A percentile compares a stretch with the other conserved stretches of the same genome.
phyloP scores from a whole-genome alignment of 2,113 vertebrate species.

The Laterallus jamaicensis region DNA sequence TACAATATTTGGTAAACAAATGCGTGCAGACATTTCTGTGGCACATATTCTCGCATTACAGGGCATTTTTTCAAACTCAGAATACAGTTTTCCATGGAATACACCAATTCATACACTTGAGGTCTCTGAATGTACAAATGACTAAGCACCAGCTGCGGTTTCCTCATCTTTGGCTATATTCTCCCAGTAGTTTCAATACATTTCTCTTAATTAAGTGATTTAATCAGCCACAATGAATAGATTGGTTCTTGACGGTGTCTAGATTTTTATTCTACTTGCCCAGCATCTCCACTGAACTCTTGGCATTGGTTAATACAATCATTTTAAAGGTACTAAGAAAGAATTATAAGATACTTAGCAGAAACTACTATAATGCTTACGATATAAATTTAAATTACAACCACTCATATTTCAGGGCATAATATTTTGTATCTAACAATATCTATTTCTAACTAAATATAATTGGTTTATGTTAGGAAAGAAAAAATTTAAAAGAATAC shows the following conservation, averaged over 20 bases:
- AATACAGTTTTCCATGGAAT: background rate
- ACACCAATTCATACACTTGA: background rate
- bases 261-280: background rate
- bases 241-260: background rate
- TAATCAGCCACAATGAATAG: background rate
- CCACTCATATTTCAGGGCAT: background rate
- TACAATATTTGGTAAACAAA: slow-evolving; percentile 35
- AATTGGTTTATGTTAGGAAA: background rate
- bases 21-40: background rate
- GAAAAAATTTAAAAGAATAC: background rate
- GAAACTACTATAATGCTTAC: background rate
- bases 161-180: slow-evolving; percentile 5
- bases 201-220: slow-evolving; percentile 10
- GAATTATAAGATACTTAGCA: background rate
- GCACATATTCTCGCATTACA: background rate
- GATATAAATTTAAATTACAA: background rate
- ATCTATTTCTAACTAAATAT: background rate
- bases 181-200: background rate
- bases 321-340: background rate
- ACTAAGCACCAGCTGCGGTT: background rate
- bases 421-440: background rate
- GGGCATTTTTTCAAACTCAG: background rate
- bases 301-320: background rate
- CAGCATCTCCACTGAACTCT: background rate
- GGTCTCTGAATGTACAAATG: background rate